phyloP scores from a whole-genome alignment of 2,113 vertebrate species.

The Orcinus orca region DNA sequence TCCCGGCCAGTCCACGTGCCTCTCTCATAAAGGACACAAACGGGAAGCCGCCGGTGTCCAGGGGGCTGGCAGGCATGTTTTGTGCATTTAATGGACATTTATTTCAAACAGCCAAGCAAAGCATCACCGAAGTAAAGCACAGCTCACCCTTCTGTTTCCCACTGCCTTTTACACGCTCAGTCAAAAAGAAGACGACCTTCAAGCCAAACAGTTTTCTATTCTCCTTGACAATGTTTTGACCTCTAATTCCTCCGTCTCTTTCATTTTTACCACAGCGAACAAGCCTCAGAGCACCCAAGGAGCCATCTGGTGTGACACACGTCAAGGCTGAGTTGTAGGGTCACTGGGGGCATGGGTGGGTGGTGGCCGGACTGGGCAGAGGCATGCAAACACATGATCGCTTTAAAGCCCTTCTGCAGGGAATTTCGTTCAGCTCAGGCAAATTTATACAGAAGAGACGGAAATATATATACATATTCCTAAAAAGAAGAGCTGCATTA shows the following conservation, averaged over 20 bases:
- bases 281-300: neutral
- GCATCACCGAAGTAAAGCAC: neutral
- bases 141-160: neutral
- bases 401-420: neutral
- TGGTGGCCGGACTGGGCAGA: neutral
- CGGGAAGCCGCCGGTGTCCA: neutral
- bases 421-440: slow-evolving; percentile 52
- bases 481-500: slow-evolving; percentile 50
- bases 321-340: neutral
- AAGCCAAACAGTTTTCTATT: neutral
- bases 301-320: neutral
- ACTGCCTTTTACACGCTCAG: neutral
- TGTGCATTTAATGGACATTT: neutral
- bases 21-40: neutral
- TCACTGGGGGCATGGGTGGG: neutral
- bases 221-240: neutral
- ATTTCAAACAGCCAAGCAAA: neutral
- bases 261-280: neutral
- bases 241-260: neutral
- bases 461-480: slow-evolving; percentile 34
- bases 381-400: neutral
- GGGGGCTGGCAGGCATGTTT: neutral
- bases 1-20: neutral
- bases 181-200: neutral
- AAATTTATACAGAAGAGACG: slow-evolving; percentile 58